Percentiles rank a stretch among this genome's conserved stretches.
Evolutionary conservation across 2,113 vertebrate species (phyloP).

Genomic region (Rhegmatorhina hoffmannsi): DNA sequence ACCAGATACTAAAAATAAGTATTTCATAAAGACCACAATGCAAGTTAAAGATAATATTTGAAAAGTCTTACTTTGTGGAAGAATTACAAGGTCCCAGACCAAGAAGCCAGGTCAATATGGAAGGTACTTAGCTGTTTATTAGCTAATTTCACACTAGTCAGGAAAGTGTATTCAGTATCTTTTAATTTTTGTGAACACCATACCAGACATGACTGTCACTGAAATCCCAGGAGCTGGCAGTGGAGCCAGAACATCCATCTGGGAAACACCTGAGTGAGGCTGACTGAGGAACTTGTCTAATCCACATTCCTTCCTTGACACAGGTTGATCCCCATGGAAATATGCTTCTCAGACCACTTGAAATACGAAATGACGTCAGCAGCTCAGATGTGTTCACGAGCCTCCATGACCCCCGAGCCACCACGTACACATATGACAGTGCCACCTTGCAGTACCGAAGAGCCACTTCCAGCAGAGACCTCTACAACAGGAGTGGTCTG

Average conservation of each 20-base stretch:
- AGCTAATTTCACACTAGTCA: not conserved
- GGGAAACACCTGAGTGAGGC: not conserved
- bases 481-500: constrained; percentile 77
- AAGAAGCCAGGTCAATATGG: not conserved
- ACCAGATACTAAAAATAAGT: not conserved
- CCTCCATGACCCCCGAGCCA: constrained; percentile 76
- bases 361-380: constrained; percentile 78
- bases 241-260: not conserved
- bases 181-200: not conserved
- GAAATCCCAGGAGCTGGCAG: not conserved
- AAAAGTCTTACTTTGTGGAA: not conserved
- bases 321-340: constrained; percentile 89
- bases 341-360: constrained; percentile 86
- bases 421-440: constrained; percentile 83
- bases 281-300: constrained; percentile 27
- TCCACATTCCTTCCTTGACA: constrained; percentile 20
- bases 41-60: not conserved
- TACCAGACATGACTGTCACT: not conserved
- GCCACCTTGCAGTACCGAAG: constrained; percentile 90
- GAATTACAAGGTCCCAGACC: not conserved
- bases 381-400: constrained; percentile 78
- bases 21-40: not conserved
- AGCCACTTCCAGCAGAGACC: constrained; percentile 83
- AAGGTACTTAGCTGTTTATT: not conserved
- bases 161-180: not conserved